Percentiles rank a stretch among this genome's conserved stretches.
Conservation (phyloP, 1,140 invertebrate species). For the Lucilia cuprina region DNA sequence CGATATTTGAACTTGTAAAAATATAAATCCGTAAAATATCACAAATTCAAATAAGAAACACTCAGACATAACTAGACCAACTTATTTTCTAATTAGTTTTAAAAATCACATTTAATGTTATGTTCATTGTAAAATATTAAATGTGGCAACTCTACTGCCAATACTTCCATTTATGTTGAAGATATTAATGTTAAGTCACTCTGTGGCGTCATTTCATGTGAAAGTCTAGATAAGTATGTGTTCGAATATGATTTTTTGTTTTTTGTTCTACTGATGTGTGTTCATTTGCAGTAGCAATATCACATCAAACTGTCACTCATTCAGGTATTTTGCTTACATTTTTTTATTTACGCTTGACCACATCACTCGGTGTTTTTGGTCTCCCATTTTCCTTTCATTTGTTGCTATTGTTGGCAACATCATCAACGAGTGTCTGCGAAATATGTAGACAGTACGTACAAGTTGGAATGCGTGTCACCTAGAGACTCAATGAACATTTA, state of each 20-base stretch:
- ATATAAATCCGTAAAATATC: background rate
- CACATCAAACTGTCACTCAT: conserved; percentile 46
- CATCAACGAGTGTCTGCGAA: conserved; percentile 35
- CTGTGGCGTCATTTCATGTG: conserved; percentile 7
- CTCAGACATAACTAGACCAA: background rate
- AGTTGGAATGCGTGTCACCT: conserved; percentile 53
- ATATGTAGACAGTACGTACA: conserved; percentile 38
- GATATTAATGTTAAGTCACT: conserved; percentile 16
- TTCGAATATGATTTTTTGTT: background rate
- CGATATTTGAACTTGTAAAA: background rate
- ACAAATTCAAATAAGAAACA: background rate
- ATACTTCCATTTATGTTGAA: background rate
- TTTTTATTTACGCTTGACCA: conserved; percentile 42
- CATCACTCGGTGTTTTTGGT: background rate
- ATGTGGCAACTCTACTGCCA: background rate
- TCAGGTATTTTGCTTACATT: conserved; percentile 51
- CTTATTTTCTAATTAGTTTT: background rate
- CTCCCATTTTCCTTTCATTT: background rate
- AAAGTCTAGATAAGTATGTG: background rate
- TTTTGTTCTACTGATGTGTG: background rate
- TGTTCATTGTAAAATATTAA: too few species aligned
- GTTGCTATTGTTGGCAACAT: conserved; percentile 12
- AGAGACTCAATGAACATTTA: conserved; percentile 42
- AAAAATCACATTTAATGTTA: background rate
- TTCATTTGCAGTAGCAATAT: conserved; percentile 43